Percentiles rank a stretch among this genome's conserved stretches.
phyloP scores from a whole-genome alignment of 2,888 invertebrate genomes.

The Diaperis boleti region DNA sequence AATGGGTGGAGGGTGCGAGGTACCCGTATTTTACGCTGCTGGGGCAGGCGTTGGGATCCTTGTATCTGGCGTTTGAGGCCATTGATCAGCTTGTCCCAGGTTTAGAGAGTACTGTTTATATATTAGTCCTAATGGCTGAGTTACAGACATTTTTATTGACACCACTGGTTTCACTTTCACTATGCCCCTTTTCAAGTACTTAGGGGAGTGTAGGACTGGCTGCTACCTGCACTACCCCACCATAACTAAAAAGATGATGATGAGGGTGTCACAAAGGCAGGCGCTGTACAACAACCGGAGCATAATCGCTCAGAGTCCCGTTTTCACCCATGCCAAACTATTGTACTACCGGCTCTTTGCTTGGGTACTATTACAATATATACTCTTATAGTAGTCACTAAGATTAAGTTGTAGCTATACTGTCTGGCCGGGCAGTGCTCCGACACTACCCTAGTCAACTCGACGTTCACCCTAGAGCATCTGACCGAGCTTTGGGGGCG shows the following conservation, averaged over 20 bases:
- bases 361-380: slow-evolving; percentile 66
- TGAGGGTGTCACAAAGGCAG: slow-evolving; percentile 79
- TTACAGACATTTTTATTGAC: slow-evolving; percentile 86
- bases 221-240: slow-evolving; percentile 98
- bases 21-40: slow-evolving; percentile 94
- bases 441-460: slow-evolving; percentile 94
- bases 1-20: slow-evolving; percentile 83
- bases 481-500: slow-evolving; percentile 81
- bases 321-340: slow-evolving; percentile 87
- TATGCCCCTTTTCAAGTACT: slow-evolving; percentile 89
- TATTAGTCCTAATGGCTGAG: slow-evolving; percentile 69
- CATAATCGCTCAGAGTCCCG: slow-evolving; percentile 83
- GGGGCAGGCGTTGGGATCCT: slow-evolving; percentile 90
- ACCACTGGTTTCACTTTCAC: slow-evolving; percentile 97
- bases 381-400: slow-evolving; percentile 55
- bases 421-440: slow-evolving; percentile 84
- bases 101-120: background rate
- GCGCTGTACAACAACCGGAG: slow-evolving; percentile 86
- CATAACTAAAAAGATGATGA: slow-evolving; percentile 93
- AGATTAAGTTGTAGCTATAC: slow-evolving; percentile 73
- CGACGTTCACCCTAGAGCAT: slow-evolving; percentile 96
- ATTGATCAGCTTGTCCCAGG: slow-evolving; percentile 83
- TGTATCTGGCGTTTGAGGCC: slow-evolving; percentile 90
- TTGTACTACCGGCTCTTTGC: slow-evolving; percentile 92
- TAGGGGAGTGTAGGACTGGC: slow-evolving; percentile 85